Evolutionary conservation across 2,797 vertebrate genomes (phyloP).

Genomic region (Ammospiza maritima): DNA sequence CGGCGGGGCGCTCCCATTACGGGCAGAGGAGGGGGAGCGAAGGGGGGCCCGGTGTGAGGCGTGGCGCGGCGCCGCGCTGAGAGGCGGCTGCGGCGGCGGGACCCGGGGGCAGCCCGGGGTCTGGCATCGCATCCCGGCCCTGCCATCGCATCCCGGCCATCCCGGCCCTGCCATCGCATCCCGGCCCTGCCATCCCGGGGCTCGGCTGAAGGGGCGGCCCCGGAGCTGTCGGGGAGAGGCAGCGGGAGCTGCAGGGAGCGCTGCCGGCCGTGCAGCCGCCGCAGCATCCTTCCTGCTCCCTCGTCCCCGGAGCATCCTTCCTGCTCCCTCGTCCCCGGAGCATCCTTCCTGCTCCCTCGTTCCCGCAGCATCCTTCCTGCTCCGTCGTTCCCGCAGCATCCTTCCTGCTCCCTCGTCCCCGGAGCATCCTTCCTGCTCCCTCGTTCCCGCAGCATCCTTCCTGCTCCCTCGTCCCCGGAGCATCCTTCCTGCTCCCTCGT

Average conservation of each 20-base stretch:
- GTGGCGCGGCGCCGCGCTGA: background rate
- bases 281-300: too few relatives aligned
- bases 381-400: too few relatives aligned
- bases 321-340: background rate
- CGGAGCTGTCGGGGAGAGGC: background rate
- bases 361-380: background rate
- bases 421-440: too few relatives aligned
- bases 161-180: background rate
- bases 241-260: background rate
- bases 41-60: background rate
- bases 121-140: background rate
- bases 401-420: too few relatives aligned
- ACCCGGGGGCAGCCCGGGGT: too few relatives aligned
- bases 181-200: background rate
- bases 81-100: background rate
- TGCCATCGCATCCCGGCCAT: background rate
- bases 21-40: accelerated
- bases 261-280: background rate
- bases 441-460: background rate
- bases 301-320: background rate
- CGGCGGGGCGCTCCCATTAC: background rate
- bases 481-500: background rate
- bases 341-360: too few relatives aligned
- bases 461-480: background rate
- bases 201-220: background rate